Evolutionary conservation across 2,797 vertebrate genomes (phyloP).

Genomic region (Cryptoblepharus egeriae): DNA sequence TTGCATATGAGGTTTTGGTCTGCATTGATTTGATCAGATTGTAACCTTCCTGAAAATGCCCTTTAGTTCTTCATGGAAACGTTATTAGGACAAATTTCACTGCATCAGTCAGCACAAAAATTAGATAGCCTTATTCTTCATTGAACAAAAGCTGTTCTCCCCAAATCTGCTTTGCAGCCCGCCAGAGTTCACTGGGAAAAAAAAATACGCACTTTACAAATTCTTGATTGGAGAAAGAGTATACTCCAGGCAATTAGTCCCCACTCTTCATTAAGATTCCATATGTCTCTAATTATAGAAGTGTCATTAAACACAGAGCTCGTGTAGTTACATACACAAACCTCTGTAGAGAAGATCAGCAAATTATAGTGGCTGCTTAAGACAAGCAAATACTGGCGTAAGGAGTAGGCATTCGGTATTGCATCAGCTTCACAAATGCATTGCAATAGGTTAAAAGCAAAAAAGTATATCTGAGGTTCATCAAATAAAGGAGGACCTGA

Average conservation of each 20-base stretch:
- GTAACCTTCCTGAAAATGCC: not conserved
- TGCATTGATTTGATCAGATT: not conserved
- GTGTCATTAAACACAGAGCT: slow-evolving; percentile 41
- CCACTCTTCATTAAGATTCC: slow-evolving; percentile 45
- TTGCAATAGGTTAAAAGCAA: not conserved
- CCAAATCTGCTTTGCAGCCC: slow-evolving; percentile 3
- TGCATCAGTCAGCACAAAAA: slow-evolving; percentile 16
- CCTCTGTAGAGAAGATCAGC: slow-evolving; percentile 20
- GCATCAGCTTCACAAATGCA: not conserved
- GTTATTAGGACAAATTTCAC: slow-evolving; percentile 1
- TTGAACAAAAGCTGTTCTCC: slow-evolving; percentile 14
- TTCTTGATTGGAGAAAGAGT: slow-evolving; percentile 36
- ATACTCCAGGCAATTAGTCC: slow-evolving; percentile 32
- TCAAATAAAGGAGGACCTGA: not conserved
- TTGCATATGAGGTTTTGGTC: not conserved
- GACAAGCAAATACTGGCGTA: not conserved
- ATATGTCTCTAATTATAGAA: slow-evolving; percentile 43
- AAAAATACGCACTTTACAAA: slow-evolving; percentile 27
- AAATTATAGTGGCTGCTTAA: slow-evolving; percentile 21
- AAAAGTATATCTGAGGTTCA: not conserved
- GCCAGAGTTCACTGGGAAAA: slow-evolving; percentile 1
- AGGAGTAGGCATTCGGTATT: slow-evolving; percentile 1
- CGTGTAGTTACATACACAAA: slow-evolving; percentile 37
- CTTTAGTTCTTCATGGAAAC: not conserved
- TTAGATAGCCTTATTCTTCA: slow-evolving; percentile 14